These are phyloP conservation scores for Drosophila niveifrons DNA, from an alignment of 2,888 invertebrate species.

Conservation along the genomic window DNA sequence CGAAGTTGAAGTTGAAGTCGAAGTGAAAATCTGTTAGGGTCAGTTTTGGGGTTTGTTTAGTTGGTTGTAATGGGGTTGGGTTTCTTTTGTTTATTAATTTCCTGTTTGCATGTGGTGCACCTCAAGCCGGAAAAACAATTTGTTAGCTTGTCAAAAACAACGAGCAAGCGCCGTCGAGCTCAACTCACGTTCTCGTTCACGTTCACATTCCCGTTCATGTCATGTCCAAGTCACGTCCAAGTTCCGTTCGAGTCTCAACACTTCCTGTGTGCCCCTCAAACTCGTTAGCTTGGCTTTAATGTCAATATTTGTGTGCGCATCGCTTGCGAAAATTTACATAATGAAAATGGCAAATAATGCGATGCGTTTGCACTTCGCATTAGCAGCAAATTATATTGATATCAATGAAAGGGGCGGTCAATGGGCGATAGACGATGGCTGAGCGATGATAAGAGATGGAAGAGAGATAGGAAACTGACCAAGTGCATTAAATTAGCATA, in stretches of 20 bases:
- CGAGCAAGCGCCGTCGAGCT: conserved; percentile 39
- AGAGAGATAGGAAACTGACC: conserved; percentile 10
- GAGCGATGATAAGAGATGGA: too few species aligned
- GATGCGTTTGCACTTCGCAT: conserved; percentile 61
- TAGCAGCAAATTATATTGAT: conserved; percentile 72
- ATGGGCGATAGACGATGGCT: neutral
- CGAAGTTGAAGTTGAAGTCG: conserved; percentile 22
- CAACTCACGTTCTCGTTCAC: conserved; percentile 36
- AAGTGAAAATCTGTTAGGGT: conserved; percentile 44
- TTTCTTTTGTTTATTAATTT: conserved; percentile 76
- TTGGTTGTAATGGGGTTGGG: conserved; percentile 7
- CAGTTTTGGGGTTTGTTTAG: conserved; percentile 23
- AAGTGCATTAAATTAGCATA: conserved; percentile 80
- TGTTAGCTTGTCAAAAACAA: conserved; percentile 79
- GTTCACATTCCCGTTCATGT: conserved; percentile 53
- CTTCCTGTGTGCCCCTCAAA: conserved; percentile 41
- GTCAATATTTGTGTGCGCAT: conserved; percentile 59
- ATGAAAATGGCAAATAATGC: conserved; percentile 69
- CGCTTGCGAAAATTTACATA: conserved; percentile 63
- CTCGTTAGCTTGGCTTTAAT: conserved; percentile 69
- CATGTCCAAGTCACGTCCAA: conserved; percentile 47
- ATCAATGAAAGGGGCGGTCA: conserved; percentile 43
- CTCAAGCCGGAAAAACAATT: conserved; percentile 79
- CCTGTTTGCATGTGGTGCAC: conserved; percentile 80
- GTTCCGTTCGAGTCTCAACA: conserved; percentile 51